A percentile compares a stretch with the other conserved stretches of the same genome.
These are phyloP conservation scores for Chamaetylas fuelleborni DNA, from an alignment of 2,113 vertebrate genomes.

Conservation along the genomic window DNA sequence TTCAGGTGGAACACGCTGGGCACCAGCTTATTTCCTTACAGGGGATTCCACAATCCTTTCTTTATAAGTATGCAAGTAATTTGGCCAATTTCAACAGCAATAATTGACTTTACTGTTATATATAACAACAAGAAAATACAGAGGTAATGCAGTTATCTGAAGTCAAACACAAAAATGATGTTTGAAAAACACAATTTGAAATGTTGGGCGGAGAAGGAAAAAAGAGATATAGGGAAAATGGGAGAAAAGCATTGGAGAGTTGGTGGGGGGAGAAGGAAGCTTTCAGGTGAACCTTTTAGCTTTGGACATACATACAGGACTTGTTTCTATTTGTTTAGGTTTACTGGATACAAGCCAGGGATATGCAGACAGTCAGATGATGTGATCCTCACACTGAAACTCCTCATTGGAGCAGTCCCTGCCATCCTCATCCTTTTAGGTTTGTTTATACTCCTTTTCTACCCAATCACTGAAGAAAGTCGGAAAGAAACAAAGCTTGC, in stretches of 20 bases:
- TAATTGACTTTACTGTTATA: neutral
- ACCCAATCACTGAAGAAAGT: slow-evolving; percentile 85
- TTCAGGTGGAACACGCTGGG: neutral
- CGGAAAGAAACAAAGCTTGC: slow-evolving; percentile 78
- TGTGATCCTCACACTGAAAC: slow-evolving; percentile 88
- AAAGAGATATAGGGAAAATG: neutral
- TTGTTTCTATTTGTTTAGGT: slow-evolving; percentile 72
- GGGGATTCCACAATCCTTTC: neutral
- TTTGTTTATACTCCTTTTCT: slow-evolving; percentile 85
- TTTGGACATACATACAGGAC: neutral
- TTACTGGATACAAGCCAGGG: slow-evolving; percentile 87
- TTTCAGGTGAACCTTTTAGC: neutral
- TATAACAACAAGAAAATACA: neutral
- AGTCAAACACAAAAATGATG: rapidly evolving
- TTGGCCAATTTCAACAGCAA: neutral
- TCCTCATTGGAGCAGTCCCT: slow-evolving; percentile 89
- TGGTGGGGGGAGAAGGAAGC: neutral
- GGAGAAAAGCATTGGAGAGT: neutral
- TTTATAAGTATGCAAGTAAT: neutral
- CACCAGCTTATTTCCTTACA: neutral
- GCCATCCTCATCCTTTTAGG: slow-evolving; percentile 86
- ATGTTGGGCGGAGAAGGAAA: neutral
- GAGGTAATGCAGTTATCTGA: neutral
- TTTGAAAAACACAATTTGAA: neutral
- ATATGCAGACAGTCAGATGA: slow-evolving; percentile 81